Evolutionary conservation across 1,140 invertebrate genomes (phyloP).

Genomic region (Callitettix versicolor): DNA sequence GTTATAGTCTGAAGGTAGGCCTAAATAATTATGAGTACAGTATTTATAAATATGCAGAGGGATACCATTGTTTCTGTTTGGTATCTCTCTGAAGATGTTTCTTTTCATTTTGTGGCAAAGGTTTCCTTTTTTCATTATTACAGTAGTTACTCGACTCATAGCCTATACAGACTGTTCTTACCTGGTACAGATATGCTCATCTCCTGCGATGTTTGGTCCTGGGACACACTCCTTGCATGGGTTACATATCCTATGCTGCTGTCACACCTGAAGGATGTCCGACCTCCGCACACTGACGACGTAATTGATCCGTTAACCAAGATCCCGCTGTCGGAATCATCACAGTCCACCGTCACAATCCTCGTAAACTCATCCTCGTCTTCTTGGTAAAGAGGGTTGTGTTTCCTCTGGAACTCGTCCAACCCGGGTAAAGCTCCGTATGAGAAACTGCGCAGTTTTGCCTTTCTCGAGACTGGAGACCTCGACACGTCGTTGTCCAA

Average conservation of each 20-base stretch:
- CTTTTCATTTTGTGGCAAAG: too few relatives aligned
- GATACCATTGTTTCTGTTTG: too few relatives aligned
- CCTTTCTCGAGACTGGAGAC: constrained; percentile 38
- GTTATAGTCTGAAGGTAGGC: too few relatives aligned
- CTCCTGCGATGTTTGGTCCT: background rate
- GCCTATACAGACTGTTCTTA: too few relatives aligned
- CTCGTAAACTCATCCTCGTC: constrained; percentile 23
- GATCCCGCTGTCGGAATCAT: constrained; percentile 65
- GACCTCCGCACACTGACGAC: constrained; percentile 47
- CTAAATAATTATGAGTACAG: too few relatives aligned
- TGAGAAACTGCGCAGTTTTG: constrained; percentile 58
- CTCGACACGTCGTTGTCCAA: constrained; percentile 34
- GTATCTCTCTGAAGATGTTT: too few relatives aligned
- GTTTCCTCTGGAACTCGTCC: constrained; percentile 54
- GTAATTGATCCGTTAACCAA: constrained; percentile 59
- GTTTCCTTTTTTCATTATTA: too few relatives aligned
- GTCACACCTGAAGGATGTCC: constrained; percentile 23
- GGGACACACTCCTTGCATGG: constrained; percentile 8
- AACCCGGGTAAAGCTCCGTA: constrained; percentile 61
- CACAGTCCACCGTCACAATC: constrained; percentile 23
- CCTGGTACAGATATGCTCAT: constrained; percentile 1
- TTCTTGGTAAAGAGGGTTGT: constrained; percentile 46
- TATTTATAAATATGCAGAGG: too few relatives aligned
- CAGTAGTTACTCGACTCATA: too few relatives aligned
- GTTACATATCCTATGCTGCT: constrained; percentile 20